Evolutionary conservation across 2,113 vertebrate species (phyloP).

Genomic region (Pseudopipra pipra): DNA sequence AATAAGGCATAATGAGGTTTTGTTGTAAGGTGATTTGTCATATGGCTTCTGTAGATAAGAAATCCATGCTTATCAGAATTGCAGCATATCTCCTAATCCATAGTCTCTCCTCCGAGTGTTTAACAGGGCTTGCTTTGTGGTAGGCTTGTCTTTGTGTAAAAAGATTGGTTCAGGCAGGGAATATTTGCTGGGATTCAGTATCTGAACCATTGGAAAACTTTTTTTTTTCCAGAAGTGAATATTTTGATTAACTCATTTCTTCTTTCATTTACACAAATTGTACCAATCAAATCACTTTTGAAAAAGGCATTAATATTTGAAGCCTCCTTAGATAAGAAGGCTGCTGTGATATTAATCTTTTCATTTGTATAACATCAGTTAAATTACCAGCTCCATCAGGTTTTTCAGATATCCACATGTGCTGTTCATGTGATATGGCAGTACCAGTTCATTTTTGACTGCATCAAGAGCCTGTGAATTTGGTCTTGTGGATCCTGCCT

Average conservation of each 20-base stretch:
- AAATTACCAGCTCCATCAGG: background rate
- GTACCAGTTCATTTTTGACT: background rate
- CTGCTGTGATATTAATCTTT: background rate
- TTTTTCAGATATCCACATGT: background rate
- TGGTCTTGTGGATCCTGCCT: background rate
- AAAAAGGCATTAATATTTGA: background rate
- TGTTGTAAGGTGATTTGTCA: conserved; percentile 1
- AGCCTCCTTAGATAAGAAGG: background rate
- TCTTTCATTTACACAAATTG: background rate
- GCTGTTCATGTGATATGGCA: background rate
- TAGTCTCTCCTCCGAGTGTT: background rate
- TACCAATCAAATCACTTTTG: background rate
- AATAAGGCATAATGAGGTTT: background rate
- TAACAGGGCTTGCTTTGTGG: background rate
- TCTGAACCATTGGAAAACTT: background rate
- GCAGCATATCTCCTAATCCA: background rate
- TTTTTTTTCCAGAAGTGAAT: background rate
- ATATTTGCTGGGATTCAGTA: background rate
- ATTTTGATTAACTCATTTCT: conserved; percentile 12
- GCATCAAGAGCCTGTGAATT: background rate
- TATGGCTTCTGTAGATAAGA: background rate
- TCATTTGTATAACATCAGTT: background rate
- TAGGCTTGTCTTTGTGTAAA: background rate
- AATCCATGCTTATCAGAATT: background rate
- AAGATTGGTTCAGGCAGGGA: background rate